A percentile compares a stretch with the other conserved stretches of the same genome.
Evolutionary conservation across 2,113 vertebrate genomes (phyloP).

Genomic region (Xenotilapia caudafasciata): DNA sequence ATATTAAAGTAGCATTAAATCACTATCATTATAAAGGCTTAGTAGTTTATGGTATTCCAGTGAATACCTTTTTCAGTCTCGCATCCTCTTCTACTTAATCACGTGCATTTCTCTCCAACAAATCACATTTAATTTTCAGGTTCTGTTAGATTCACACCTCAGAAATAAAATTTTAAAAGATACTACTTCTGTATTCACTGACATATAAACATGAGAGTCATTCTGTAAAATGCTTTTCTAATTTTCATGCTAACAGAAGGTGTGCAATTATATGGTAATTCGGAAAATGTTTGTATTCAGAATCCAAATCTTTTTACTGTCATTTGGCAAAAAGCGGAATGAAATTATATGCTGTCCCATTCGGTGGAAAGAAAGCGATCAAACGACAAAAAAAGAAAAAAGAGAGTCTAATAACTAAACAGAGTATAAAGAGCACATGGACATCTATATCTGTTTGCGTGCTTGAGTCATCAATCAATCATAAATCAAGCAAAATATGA

Average conservation of each 20-base stretch:
- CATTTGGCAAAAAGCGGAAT: accelerated
- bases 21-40: not conserved
- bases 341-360: not conserved
- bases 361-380: not conserved
- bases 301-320: not conserved
- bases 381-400: not conserved
- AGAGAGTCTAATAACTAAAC: not conserved
- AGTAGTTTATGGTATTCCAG: not conserved
- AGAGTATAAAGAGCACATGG: not conserved
- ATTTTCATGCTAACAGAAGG: not conserved
- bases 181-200: not conserved
- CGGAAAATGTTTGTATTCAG: not conserved
- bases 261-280: not conserved
- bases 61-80: not conserved
- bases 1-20: not conserved
- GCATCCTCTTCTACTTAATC: not conserved
- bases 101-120: accelerated
- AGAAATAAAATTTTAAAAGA: not conserved
- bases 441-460: not conserved
- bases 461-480: not conserved
- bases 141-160: not conserved
- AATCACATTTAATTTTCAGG: not conserved
- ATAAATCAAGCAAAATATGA: not conserved
- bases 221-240: not conserved
- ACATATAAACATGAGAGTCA: not conserved